Evolutionary conservation across 2,888 invertebrate genomes (phyloP).

Genomic region (Julus scandinavius): DNA sequence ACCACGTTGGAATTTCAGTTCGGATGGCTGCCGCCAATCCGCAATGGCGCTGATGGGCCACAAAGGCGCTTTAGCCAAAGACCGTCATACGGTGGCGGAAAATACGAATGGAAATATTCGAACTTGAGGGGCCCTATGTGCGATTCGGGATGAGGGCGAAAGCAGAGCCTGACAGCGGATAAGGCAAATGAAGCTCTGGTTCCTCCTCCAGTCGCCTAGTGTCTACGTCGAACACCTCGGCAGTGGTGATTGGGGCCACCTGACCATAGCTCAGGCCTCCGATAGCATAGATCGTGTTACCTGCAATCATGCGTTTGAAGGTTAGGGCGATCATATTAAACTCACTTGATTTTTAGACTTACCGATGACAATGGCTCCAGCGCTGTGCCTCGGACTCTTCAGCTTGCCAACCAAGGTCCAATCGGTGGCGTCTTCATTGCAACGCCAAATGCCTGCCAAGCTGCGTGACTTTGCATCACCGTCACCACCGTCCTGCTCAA

Average conservation of each 20-base stretch:
- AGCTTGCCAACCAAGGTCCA: background rate
- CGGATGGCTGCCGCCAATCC: background rate
- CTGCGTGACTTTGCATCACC: background rate
- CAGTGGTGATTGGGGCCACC: background rate
- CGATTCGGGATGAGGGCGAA: background rate
- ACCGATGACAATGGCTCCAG: background rate
- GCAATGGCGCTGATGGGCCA: background rate
- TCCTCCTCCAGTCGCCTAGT: background rate
- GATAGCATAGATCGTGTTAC: background rate
- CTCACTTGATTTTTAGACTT: constrained; percentile 5
- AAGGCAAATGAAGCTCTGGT: background rate
- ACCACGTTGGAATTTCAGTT: background rate
- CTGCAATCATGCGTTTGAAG: background rate
- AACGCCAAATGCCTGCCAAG: background rate
- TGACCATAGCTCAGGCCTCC: constrained; percentile 15
- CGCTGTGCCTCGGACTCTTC: constrained; percentile 29
- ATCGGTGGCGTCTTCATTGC: background rate
- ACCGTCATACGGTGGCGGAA: background rate
- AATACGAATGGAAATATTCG: background rate
- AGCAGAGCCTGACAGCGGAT: background rate
- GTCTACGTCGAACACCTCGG: background rate
- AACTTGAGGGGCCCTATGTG: background rate
- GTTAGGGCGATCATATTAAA: too few relatives aligned
- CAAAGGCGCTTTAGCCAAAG: background rate
- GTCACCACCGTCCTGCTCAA: background rate